phyloP scores from a whole-genome alignment of 2,888 invertebrate genomes.

The Gonocerus acuteangulatus region DNA sequence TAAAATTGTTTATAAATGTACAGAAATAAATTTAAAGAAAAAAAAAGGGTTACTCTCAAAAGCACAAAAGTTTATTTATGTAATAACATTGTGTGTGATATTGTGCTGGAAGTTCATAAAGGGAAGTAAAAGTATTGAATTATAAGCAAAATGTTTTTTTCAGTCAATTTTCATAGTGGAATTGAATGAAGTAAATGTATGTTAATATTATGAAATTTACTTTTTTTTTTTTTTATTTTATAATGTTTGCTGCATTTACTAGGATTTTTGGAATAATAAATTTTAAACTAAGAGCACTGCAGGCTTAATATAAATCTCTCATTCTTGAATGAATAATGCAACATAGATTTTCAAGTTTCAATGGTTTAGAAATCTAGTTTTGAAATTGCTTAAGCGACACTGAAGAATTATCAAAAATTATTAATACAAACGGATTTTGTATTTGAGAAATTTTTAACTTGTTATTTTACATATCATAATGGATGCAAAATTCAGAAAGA shows the following conservation, averaged over 20 bases:
- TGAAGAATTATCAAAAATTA: not conserved
- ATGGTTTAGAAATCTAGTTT: slow-evolving; percentile 11
- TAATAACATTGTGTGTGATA: not conserved
- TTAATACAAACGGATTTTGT: not conserved
- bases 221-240: slow-evolving; percentile 3
- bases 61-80: slow-evolving; percentile 13
- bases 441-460: slow-evolving; percentile 10
- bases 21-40: slow-evolving; percentile 4
- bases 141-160: not conserved
- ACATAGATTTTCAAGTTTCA: slow-evolving; percentile 17
- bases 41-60: slow-evolving; percentile 9
- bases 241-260: not conserved
- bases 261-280: slow-evolving; percentile 1
- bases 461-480: slow-evolving; percentile 22
- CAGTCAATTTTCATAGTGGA: slow-evolving; percentile 1
- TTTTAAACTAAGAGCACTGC: slow-evolving; percentile 6
- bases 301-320: slow-evolving; percentile 8
- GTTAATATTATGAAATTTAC: not conserved
- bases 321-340: slow-evolving; percentile 9
- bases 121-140: not conserved
- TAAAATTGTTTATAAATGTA: slow-evolving; percentile 1
- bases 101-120: not conserved
- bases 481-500: not conserved
- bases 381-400: slow-evolving; percentile 12
- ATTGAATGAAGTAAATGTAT: not conserved